Percentiles rank a stretch among this genome's conserved stretches.
Conservation (phyloP, 2,888 invertebrate species). For the Trichacis sp. region DNA sequence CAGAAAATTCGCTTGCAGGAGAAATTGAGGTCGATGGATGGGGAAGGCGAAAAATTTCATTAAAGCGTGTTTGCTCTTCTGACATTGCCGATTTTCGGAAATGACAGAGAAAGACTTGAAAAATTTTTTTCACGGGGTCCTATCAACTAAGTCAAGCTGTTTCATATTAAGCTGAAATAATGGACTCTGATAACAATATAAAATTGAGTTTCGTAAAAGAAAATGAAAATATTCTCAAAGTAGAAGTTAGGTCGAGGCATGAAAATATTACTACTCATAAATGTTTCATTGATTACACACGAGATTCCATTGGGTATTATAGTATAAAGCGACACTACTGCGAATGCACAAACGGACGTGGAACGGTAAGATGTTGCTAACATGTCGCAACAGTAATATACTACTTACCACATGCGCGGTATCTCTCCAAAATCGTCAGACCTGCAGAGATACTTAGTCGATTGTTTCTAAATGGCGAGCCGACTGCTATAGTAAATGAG, state of each 20-base stretch:
- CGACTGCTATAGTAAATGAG: too few species aligned
- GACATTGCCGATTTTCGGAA: slow-evolving; percentile 15
- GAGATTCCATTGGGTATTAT: slow-evolving; percentile 10
- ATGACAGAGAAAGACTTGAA: slow-evolving; percentile 23
- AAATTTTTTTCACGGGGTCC: too few species aligned
- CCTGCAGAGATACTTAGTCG: too few species aligned
- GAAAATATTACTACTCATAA: slow-evolving; percentile 14
- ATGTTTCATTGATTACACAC: slow-evolving; percentile 16
- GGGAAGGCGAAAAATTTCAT: slow-evolving; percentile 24
- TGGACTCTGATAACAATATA: slow-evolving; percentile 2
- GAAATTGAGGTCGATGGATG: slow-evolving; percentile 30
- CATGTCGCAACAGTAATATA: slow-evolving; percentile 19
- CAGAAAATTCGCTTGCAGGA: slow-evolving; percentile 24
- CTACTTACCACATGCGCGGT: slow-evolving; percentile 14
- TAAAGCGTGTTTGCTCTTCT: slow-evolving; percentile 3
- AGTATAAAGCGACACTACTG: slow-evolving; percentile 6
- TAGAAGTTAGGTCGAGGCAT: slow-evolving; percentile 18
- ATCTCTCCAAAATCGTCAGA: slow-evolving; percentile 9
- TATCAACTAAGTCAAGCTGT: slow-evolving; percentile 43
- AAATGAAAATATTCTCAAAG: slow-evolving; percentile 14
- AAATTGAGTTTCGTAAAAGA: background rate
- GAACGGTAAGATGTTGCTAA: slow-evolving; percentile 1
- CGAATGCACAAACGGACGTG: slow-evolving; percentile 22
- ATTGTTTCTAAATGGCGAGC: too few species aligned
- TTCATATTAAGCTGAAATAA: slow-evolving; percentile 43